Conservation (phyloP, 2,113 vertebrate species). For the Macaca mulatta region DNA sequence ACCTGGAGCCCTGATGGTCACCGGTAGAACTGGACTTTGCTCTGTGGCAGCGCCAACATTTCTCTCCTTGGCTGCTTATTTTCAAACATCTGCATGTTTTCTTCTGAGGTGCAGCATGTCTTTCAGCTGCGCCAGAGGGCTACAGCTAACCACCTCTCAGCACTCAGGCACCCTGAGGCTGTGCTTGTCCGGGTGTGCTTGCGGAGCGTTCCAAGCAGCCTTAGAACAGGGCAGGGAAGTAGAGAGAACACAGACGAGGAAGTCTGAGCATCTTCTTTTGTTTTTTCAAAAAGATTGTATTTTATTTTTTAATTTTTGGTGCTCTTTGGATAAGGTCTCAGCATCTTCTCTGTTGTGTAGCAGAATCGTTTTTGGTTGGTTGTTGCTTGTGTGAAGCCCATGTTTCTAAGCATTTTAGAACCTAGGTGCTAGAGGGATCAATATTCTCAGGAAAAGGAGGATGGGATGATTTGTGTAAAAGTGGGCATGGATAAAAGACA, state of each 20-base stretch:
- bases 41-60: too few species aligned
- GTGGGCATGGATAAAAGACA: not conserved
- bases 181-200: rapidly evolving
- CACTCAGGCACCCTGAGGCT: too few species aligned
- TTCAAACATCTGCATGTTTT: too few species aligned
- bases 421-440: not conserved
- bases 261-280: too few species aligned
- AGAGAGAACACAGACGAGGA: not conserved
- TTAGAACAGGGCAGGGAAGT: too few species aligned
- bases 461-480: rapidly evolving
- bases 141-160: too few species aligned
- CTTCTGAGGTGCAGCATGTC: not conserved
- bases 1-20: not conserved
- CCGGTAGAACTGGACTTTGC: not conserved
- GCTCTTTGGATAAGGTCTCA: too few species aligned
- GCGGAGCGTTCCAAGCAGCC: rapidly evolving
- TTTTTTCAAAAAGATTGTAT: too few species aligned
- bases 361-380: not conserved
- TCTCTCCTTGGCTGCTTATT: not conserved
- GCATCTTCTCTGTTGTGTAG: too few species aligned
- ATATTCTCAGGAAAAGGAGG: not conserved
- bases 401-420: too few species aligned
- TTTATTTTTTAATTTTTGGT: too few species aligned
- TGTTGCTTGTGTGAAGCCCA: not conserved
- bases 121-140: not conserved